These are phyloP conservation scores for Goniozus legneri DNA, from an alignment of 1,140 invertebrate genomes.

Conservation along the genomic window DNA sequence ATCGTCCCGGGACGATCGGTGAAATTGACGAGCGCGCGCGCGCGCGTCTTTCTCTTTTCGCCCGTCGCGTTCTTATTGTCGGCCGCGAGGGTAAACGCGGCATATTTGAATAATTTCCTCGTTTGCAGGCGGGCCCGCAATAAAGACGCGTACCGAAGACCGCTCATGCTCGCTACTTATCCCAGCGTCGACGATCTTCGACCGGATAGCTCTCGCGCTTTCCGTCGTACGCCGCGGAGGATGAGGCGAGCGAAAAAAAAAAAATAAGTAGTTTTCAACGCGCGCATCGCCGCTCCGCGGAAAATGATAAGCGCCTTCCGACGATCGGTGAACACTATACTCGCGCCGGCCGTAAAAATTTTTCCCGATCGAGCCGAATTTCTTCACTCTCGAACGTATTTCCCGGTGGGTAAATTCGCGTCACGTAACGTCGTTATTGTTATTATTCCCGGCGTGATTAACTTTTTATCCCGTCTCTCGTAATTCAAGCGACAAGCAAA, in stretches of 20 bases:
- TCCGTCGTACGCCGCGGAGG: conserved; percentile 11
- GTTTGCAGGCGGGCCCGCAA: conserved; percentile 42
- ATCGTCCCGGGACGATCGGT: too few relatives aligned
- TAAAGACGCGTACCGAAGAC: conserved; percentile 24
- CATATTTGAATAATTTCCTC: conserved; percentile 48
- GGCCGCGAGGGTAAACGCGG: conserved; percentile 26
- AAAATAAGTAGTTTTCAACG: conserved; percentile 22
- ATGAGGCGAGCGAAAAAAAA: too few relatives aligned
- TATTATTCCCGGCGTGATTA: too few relatives aligned
- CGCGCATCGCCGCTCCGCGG: conserved; percentile 2
- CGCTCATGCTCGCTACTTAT: conserved; percentile 41
- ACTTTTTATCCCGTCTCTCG: too few relatives aligned
- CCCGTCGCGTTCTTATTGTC: conserved; percentile 22
- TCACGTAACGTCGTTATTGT: too few relatives aligned
- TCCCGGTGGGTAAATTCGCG: too few relatives aligned
- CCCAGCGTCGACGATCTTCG: conserved; percentile 19
- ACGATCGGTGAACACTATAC: too few relatives aligned
- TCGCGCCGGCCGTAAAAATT: too few relatives aligned
- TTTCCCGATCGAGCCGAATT: too few relatives aligned
- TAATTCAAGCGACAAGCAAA: too few relatives aligned
- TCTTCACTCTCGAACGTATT: too few relatives aligned
- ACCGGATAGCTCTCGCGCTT: conserved; percentile 11
- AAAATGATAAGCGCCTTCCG: conserved; percentile 19
- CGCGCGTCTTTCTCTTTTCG: conserved; percentile 22
- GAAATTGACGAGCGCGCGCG: conserved; percentile 2